phyloP scores from a whole-genome alignment of 37 sponge, comb jelly and placozoan species.

The Haliclona indistincta region DNA sequence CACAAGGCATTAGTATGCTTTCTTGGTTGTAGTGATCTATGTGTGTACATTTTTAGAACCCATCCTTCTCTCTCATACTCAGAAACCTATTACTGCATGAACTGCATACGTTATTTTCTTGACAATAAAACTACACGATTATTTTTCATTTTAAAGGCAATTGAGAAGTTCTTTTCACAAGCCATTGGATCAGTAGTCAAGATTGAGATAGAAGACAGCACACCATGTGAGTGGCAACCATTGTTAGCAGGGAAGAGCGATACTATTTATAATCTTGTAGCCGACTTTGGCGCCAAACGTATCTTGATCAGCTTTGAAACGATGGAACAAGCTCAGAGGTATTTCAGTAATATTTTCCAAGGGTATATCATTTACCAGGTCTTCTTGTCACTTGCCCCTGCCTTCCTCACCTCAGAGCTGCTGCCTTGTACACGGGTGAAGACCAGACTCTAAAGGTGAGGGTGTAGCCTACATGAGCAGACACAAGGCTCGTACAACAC shows the following conservation, averaged over 20 bases:
- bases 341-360: neutral
- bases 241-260: too few species aligned
- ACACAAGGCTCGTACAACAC: neutral
- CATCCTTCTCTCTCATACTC: neutral
- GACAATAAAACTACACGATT: neutral
- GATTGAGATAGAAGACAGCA: constrained; percentile 62
- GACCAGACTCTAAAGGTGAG: constrained; percentile 22
- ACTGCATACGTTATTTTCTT: neutral
- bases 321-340: constrained; percentile 59
- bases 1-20: neutral
- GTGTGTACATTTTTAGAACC: neutral
- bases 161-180: constrained; percentile 21
- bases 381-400: too few species aligned
- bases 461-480: neutral
- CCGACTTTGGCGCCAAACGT: constrained; percentile 32
- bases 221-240: neutral
- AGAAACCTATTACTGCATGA: too few species aligned
- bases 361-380: neutral
- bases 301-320: constrained; percentile 56
- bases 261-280: too few species aligned
- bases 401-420: constrained; percentile 17
- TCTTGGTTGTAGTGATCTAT: neutral
- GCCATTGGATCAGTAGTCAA: constrained; percentile 35
- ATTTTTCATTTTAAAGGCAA: constrained; percentile 15
- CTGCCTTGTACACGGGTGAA: constrained; percentile 9